phyloP scores from a whole-genome alignment of 2,797 vertebrate genomes.

The Ctenosaura bakeri region DNA sequence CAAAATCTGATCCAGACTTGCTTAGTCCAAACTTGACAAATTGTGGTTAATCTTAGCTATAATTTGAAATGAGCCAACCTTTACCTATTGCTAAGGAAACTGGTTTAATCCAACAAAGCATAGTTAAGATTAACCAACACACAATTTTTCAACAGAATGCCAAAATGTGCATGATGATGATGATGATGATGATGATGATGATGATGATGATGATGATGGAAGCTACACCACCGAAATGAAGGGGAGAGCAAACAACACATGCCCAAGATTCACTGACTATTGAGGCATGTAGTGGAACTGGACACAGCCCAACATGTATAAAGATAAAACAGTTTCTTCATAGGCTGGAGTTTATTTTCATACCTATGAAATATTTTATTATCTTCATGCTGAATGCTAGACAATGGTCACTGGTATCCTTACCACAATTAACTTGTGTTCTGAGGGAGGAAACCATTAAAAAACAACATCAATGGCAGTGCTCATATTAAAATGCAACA shows the following conservation, averaged over 20 bases:
- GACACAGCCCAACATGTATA: background rate
- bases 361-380: background rate
- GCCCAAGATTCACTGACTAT: background rate
- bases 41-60: background rate
- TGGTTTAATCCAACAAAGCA: background rate
- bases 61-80: background rate
- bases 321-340: background rate
- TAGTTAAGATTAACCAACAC: background rate
- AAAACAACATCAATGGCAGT: background rate
- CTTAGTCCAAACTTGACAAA: background rate
- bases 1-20: background rate
- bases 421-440: background rate
- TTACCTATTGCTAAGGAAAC: background rate
- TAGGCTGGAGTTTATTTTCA: background rate
- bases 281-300: background rate
- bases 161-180: too few relatives aligned
- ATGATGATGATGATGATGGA: too few relatives aligned
- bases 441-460: background rate
- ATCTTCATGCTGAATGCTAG: background rate
- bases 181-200: too few relatives aligned
- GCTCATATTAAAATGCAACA: constrained; percentile 6
- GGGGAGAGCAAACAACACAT: background rate
- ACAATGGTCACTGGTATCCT: background rate
- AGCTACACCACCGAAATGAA: too few relatives aligned
- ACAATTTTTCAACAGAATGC: background rate